Evolutionary conservation across 1,140 invertebrate species (phyloP).

Genomic region (Drosophila punjabiensis): DNA sequence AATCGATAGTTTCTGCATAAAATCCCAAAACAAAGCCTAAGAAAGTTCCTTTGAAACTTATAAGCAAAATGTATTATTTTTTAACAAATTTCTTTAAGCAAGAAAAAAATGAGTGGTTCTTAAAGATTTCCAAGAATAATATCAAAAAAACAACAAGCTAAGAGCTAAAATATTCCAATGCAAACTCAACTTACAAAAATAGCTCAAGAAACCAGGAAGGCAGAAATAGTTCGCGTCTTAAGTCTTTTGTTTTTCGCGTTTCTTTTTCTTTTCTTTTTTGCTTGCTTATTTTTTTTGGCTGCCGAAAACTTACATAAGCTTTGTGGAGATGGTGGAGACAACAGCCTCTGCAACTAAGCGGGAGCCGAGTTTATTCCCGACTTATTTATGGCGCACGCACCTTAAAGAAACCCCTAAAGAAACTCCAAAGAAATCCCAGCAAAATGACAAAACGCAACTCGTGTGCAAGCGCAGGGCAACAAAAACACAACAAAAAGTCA

Average conservation of each 20-base stretch:
- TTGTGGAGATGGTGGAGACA: conserved; percentile 5
- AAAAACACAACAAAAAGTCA: not conserved
- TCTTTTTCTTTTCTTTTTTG: not conserved
- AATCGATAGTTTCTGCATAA: not conserved
- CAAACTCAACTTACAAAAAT: conserved; percentile 19
- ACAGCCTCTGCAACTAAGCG: not conserved
- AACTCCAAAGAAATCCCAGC: not conserved
- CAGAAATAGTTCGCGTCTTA: conserved; percentile 61
- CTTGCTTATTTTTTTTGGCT: not conserved
- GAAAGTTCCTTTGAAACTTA: not conserved
- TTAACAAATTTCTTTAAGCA: not conserved
- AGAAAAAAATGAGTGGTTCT: too few relatives aligned
- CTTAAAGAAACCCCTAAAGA: not conserved
- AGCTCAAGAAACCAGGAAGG: conserved; percentile 25
- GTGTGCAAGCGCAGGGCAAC: not conserved
- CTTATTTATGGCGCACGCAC: conserved; percentile 69
- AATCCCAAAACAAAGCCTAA: not conserved
- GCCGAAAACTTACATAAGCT: conserved; percentile 30
- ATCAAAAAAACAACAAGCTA: too few relatives aligned
- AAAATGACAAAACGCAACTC: conserved; percentile 50
- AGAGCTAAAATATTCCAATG: not conserved
- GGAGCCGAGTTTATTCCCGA: conserved; percentile 8
- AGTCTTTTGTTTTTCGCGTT: conserved; percentile 63
- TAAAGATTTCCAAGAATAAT: too few relatives aligned
- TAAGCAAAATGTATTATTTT: not conserved